Base-by-base conservation (phyloP, 2,113 vertebrate species). In the Polypterus senegalus region DNA sequence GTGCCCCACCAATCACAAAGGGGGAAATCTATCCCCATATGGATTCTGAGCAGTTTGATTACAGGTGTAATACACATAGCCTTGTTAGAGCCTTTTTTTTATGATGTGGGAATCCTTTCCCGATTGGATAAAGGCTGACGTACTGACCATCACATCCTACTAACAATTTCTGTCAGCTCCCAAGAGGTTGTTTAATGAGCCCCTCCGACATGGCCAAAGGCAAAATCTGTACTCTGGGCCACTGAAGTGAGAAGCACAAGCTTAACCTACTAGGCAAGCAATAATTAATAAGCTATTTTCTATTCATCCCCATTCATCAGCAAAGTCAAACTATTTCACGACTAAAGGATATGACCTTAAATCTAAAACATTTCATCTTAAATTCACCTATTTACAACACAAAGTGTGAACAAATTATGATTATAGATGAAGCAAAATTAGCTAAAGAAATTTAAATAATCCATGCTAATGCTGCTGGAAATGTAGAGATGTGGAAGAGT, bases 131-230 rank as follows among this genome's bases (percentile, higher is more conserved):
- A 73, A 67, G 64, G 67, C 71, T 69, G 79, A 77, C 73, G 80
- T 79, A 83, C 88, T 87, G 88, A 87, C 90, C 91, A 91, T 80
- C 80, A 85, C 87, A 80, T 89, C 84, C 81, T 78, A 69, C 89
- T 93, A 92, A 92, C 90, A 92, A 89, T 91, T 93, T 89, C 88
- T 93, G 71, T 83, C 88, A 77, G 67, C 74, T 91, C 92, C 91
- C 89, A 67, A 65, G 91, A 88, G 92, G 86, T 77, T 78, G 76
- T 81, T 85, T 97, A 97, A 97, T 94, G 91, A 97, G 88, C 83
- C 89, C 90, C 89, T 88, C 81, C 78, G 90, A 94, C 86, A 92
- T 89, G 88, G 91, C 91, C 88, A 82, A 89, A 86, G 91, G 89
- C 93, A 78, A 92, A 84, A 85, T 80, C 83, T 81, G 79, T 73